Percentiles rank a stretch among this genome's conserved stretches.
Conservation (phyloP, 2,113 vertebrate species). For the Elanoides forficatus region DNA sequence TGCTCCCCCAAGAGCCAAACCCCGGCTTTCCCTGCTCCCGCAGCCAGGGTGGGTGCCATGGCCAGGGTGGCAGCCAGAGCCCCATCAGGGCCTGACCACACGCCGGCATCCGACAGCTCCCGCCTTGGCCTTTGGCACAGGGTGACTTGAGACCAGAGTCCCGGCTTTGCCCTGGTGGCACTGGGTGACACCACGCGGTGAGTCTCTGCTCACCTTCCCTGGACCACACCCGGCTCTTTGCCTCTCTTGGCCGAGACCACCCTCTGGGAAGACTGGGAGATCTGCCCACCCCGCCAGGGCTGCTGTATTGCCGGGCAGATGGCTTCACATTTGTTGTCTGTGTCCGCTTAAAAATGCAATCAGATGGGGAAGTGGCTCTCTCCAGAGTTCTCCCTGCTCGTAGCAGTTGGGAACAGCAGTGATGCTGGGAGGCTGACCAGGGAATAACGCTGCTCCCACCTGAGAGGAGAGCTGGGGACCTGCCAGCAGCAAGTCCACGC, state of each 20-base stretch:
- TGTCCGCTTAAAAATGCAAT: not conserved
- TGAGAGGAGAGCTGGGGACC: not conserved
- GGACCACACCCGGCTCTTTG: not conserved
- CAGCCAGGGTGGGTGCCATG: not conserved
- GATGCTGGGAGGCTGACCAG: not conserved
- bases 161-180: not conserved
- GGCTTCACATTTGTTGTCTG: not conserved
- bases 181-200: not conserved
- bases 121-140: rapidly evolving
- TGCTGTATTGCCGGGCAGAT: not conserved
- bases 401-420: not conserved
- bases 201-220: not conserved
- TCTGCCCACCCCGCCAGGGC: not conserved
- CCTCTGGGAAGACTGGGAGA: not conserved
- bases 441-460: not conserved
- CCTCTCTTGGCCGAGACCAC: rapidly evolving
- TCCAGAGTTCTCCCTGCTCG: not conserved
- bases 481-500: not conserved
- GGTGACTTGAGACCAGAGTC: not conserved
- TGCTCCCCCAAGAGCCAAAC: not conserved
- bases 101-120: rapidly evolving
- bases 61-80: not conserved
- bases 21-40: not conserved
- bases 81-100: rapidly evolving
- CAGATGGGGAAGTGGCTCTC: not conserved